Base-by-base conservation (phyloP, 2,888 invertebrate genomes). In the Parascotia fuliginaria region DNA sequence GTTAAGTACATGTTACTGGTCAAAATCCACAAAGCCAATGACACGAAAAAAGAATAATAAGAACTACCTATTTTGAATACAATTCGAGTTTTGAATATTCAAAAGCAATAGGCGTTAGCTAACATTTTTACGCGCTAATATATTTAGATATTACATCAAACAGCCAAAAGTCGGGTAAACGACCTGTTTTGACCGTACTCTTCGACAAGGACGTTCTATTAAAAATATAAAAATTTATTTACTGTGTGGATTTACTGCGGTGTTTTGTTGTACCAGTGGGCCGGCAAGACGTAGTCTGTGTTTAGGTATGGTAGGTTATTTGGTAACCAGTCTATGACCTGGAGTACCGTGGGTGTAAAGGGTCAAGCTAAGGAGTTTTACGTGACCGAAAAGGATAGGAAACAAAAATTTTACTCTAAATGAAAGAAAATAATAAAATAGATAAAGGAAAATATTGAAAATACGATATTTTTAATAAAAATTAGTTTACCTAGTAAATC, bases 141-240 rank as follows among this genome's bases (percentile, higher is more conserved):
- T 54, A 54, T 70, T 64, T 69, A 60, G 69, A 19, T 53, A 38
- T 75, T 77, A 77, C 76, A 73, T 75, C 76, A 76, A 77, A 70
- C 67, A 60, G 56, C 63, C 65, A 64, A 48, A 61, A 61, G 45
- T 44, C 42, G 60, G 51, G 78, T 61, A 60, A 70, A 60, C 54
- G 77, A 74, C 70, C 73, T 52, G 54, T 16, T 49, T 40, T 60
- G 74, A 69, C 70, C 77, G 70, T 33, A 32, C 67, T 65, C 48
- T 47, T 59, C 45, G 45, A 59, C 83, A 83, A 83, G 83, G 83
- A 76, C 83, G 81, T 71, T 77, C 81, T 76, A 78, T 76, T 81
- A 70, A 50, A 55, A 70, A 67, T 68, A 69, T 45, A 66, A 60
- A 54, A 49, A 41, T 24, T 43, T 54, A 41, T 50, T 50, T 44